Conservation (phyloP, 2,113 vertebrate species). For the Andinoacara biseriatus region DNA sequence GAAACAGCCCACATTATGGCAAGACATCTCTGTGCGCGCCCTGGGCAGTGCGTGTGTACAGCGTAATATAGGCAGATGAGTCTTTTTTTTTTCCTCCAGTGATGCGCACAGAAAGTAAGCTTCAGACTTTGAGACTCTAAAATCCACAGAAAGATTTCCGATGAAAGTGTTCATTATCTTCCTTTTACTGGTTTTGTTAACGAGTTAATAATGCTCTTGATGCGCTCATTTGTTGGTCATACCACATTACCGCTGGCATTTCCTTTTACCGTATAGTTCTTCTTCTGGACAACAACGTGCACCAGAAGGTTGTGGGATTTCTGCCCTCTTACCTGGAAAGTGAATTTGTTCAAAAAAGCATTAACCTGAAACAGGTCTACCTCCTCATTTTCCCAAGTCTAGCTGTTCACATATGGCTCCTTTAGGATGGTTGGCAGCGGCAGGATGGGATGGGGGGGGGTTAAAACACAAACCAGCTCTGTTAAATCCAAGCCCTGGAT, state of each 20-base stretch:
- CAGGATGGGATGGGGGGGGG: background rate
- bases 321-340: background rate
- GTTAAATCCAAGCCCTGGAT: slow-evolving; percentile 44
- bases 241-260: background rate
- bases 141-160: background rate
- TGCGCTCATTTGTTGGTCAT: background rate
- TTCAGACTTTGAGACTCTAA: background rate
- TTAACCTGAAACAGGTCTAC: slow-evolving; percentile 41
- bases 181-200: background rate
- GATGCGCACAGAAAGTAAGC: slow-evolving; percentile 2
- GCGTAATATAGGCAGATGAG: background rate
- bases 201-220: background rate
- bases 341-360: slow-evolving; percentile 20
- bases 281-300: background rate
- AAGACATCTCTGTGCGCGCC: slow-evolving; percentile 8
- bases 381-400: slow-evolving; percentile 14
- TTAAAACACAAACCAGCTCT: slow-evolving; percentile 53
- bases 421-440: background rate
- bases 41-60: background rate
- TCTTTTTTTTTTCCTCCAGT: background rate
- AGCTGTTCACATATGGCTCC: slow-evolving; percentile 63
- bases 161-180: background rate
- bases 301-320: background rate
- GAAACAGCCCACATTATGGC: slow-evolving; percentile 37
- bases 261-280: too few species aligned